phyloP scores from a whole-genome alignment of 2,797 vertebrate species.

The Halcyon leucocephala region DNA sequence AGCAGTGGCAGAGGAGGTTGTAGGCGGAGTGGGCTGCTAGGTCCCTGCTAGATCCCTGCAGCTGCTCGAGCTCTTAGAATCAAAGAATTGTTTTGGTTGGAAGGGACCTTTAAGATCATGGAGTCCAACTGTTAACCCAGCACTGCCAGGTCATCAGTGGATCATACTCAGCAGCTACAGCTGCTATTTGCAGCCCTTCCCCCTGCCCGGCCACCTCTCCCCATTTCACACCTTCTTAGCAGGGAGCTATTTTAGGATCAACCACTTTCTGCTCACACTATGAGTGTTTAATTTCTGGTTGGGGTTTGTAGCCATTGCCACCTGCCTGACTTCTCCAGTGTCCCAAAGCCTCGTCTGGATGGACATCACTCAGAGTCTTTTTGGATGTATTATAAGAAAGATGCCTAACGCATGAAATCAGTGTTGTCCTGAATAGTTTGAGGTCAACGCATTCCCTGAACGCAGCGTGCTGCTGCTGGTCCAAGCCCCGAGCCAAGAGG shows the following conservation, averaged over 20 bases:
- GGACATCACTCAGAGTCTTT: neutral
- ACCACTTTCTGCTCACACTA: neutral
- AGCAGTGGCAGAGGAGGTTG: neutral
- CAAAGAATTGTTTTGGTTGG: neutral
- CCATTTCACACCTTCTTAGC: neutral
- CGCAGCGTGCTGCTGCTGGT: neutral
- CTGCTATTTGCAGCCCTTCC: neutral
- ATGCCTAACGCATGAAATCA: neutral
- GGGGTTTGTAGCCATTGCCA: neutral
- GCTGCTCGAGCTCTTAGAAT: neutral
- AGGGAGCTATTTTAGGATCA: neutral
- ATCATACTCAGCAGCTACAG: neutral
- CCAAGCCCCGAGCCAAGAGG: neutral
- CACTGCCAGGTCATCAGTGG: neutral
- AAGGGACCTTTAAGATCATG: neutral
- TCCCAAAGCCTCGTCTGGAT: neutral
- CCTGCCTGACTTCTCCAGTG: neutral
- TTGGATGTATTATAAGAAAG: neutral
- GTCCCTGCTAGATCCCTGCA: neutral
- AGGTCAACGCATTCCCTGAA: neutral
- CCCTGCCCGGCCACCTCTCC: neutral
- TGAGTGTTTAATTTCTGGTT: accelerated
- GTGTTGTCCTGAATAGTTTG: neutral
- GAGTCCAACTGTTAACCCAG: neutral
- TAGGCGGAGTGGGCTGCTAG: neutral